Percentiles rank a stretch among this genome's conserved stretches.
Conservation (phyloP, 2,888 invertebrate genomes). For the Bombyx huttoni region DNA sequence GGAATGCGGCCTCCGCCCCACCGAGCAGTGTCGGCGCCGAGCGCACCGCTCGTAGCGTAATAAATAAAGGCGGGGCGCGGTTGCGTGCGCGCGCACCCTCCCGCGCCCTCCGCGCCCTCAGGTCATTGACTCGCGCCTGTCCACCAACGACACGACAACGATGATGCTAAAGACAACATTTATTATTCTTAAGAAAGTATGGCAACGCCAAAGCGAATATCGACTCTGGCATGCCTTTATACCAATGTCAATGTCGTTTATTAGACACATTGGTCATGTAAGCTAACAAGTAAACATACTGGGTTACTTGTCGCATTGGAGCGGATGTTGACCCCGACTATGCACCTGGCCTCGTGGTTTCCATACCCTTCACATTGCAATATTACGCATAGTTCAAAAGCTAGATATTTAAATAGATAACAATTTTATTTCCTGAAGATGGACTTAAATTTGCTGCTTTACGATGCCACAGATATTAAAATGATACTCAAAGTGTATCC, state of each 20-base stretch:
- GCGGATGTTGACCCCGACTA: constrained; percentile 36
- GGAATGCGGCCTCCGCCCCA: constrained; percentile 65
- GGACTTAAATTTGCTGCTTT: constrained; percentile 14
- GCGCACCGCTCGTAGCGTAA: constrained; percentile 66
- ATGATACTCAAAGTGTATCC: constrained; percentile 9
- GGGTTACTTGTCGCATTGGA: constrained; percentile 22
- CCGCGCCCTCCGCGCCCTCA: constrained; percentile 56
- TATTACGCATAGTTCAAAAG: constrained; percentile 16
- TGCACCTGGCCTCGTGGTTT: constrained; percentile 27
- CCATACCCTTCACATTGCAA: constrained; percentile 15
- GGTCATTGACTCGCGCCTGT: constrained; percentile 62
- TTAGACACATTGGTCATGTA: constrained; percentile 16
- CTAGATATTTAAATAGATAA: constrained; percentile 32
- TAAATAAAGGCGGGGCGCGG: constrained; percentile 72
- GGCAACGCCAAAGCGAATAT: constrained; percentile 27
- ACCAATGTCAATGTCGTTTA: constrained; percentile 63
- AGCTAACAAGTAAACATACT: neutral
- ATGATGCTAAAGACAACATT: constrained; percentile 49
- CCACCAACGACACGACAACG: constrained; percentile 27
- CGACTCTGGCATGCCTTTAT: constrained; percentile 18
- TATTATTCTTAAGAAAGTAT: constrained; percentile 29
- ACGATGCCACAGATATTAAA: constrained; percentile 14
- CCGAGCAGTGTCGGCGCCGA: constrained; percentile 50
- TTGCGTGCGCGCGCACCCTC: constrained; percentile 70
- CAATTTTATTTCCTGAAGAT: constrained; percentile 27